Conservation (phyloP, 1,140 invertebrate species). For the Procambarus virginalis region DNA sequence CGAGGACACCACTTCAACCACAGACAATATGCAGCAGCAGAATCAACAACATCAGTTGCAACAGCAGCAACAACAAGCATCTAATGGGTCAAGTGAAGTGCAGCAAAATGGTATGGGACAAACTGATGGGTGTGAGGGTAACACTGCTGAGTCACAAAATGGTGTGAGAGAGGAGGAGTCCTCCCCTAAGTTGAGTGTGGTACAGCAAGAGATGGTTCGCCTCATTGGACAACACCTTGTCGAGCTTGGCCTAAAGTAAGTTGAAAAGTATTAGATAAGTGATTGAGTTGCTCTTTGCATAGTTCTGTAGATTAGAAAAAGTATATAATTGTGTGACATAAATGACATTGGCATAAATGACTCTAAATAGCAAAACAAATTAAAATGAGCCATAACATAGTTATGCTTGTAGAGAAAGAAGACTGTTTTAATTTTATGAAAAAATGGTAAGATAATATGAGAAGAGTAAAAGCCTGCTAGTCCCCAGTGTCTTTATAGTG, state of each 20-base stretch:
- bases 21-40: slow-evolving; percentile 68
- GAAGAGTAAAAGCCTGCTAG: too few relatives aligned
- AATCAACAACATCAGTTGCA: slow-evolving; percentile 57
- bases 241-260: slow-evolving; percentile 77
- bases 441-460: too few relatives aligned
- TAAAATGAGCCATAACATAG: too few relatives aligned
- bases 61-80: slow-evolving; percentile 70
- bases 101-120: slow-evolving; percentile 64
- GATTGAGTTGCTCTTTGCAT: too few relatives aligned
- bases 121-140: slow-evolving; percentile 49
- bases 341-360: too few relatives aligned
- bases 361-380: too few relatives aligned
- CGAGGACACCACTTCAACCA: slow-evolving; percentile 25
- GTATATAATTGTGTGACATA: too few relatives aligned
- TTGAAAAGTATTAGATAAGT: background rate
- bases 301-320: too few relatives aligned
- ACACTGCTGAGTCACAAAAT: slow-evolving; percentile 71
- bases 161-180: slow-evolving; percentile 70
- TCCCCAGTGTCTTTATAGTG: too few relatives aligned
- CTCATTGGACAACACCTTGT: slow-evolving; percentile 78
- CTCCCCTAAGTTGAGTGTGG: slow-evolving; percentile 72
- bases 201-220: slow-evolving; percentile 77
- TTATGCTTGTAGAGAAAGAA: too few relatives aligned
- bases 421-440: too few relatives aligned
- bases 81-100: slow-evolving; percentile 70